These are phyloP conservation scores for Nematopogon swammerdamellus DNA, from an alignment of 2,888 invertebrate genomes.

Conservation along the genomic window DNA sequence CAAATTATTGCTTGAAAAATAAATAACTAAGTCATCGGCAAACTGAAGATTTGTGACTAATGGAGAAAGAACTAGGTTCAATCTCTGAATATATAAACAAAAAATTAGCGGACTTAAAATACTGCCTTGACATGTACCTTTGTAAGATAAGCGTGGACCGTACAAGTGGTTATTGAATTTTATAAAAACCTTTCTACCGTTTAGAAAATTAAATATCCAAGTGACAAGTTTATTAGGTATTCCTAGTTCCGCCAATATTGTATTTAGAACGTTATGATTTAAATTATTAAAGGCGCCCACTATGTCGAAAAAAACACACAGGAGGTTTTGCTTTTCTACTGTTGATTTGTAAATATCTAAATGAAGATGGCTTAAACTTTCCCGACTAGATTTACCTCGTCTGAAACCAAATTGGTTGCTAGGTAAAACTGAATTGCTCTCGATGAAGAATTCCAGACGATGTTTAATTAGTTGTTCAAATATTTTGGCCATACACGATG, in stretches of 20 bases:
- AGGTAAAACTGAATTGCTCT: constrained; percentile 7
- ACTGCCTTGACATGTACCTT: constrained; percentile 10
- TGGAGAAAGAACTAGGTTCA: constrained; percentile 8
- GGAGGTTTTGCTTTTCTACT: background rate
- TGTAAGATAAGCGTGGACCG: constrained; percentile 7
- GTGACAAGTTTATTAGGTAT: constrained; percentile 7
- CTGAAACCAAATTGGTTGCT: constrained; percentile 8
- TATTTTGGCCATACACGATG: constrained; percentile 6
- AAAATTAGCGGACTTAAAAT: constrained; percentile 5
- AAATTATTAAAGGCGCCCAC: constrained; percentile 9
- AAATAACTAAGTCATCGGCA: constrained; percentile 6
- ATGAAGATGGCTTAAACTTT: constrained; percentile 1
- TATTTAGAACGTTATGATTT: constrained; percentile 4
- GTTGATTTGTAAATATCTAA: background rate
- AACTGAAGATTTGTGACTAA: constrained; percentile 9
- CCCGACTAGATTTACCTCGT: constrained; percentile 1
- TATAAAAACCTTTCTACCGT: constrained; percentile 9
- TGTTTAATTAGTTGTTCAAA: constrained; percentile 7
- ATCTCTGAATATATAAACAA: constrained; percentile 8
- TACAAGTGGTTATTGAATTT: constrained; percentile 6
- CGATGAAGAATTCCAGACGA: constrained; percentile 5
- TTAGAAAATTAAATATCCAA: constrained; percentile 8
- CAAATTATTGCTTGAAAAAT: background rate
- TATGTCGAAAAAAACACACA: constrained; percentile 6
- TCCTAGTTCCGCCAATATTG: constrained; percentile 4